Percentiles rank a stretch among this genome's conserved stretches.
These are phyloP conservation scores for Telmatherina bonti DNA, from an alignment of 2,797 vertebrate genomes.

Conservation along the genomic window DNA sequence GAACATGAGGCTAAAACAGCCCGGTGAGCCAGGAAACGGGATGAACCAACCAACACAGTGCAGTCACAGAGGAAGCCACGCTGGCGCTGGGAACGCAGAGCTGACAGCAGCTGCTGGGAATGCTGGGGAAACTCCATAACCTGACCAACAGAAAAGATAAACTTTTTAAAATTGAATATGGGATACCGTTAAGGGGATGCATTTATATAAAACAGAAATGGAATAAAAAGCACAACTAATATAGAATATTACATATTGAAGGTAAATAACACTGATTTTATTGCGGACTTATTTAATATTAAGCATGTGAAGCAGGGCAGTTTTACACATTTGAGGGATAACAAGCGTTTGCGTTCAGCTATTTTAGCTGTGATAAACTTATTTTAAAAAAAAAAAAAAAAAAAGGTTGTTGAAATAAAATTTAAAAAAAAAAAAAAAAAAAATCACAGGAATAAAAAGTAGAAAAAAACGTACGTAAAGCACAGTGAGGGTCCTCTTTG, in stretches of 20 bases:
- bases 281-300: not conserved
- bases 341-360: too few species aligned
- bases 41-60: constrained; percentile 89
- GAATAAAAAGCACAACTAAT: not conserved
- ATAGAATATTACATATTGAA: too few species aligned
- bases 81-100: constrained; percentile 90
- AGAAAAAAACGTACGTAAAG: constrained; percentile 11
- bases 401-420: not conserved
- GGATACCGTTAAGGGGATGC: not conserved
- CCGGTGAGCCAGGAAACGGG: constrained; percentile 91
- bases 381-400: too few species aligned
- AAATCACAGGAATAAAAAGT: too few species aligned
- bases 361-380: too few species aligned
- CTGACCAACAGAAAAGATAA: constrained; percentile 34
- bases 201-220: not conserved
- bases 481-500: not conserved
- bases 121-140: constrained; percentile 96
- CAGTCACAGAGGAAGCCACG: constrained; percentile 97
- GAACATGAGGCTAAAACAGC: constrained; percentile 94
- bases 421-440: not conserved
- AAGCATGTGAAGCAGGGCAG: not conserved
- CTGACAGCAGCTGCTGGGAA: constrained; percentile 90
- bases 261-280: not conserved
- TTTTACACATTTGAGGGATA: not conserved
- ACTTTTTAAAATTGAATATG: not conserved